These are phyloP conservation scores for Trichonephila inaurata DNA, from an alignment of 1,140 invertebrate species.

Conservation along the genomic window DNA sequence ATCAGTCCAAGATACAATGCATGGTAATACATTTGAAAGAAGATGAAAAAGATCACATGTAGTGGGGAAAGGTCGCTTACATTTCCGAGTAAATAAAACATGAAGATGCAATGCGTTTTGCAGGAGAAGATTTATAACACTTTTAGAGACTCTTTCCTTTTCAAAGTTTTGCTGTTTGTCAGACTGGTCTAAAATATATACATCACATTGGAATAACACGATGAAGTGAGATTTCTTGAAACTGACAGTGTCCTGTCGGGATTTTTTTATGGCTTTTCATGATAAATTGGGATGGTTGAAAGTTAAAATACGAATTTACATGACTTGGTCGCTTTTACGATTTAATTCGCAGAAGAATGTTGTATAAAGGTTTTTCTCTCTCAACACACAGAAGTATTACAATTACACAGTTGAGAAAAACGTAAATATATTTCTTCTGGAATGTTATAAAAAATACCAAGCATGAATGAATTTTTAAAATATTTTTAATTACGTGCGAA, in stretches of 20 bases:
- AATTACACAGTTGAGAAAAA: no score
- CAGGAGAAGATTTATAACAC: conserved; percentile 21
- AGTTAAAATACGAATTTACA: neutral
- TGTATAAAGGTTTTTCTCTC: neutral
- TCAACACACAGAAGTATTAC: no score
- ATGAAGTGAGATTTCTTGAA: neutral
- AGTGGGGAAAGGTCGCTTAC: conserved; percentile 30
- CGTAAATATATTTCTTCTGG: no score
- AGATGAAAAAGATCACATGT: neutral
- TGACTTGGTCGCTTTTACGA: neutral
- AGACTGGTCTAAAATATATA: neutral
- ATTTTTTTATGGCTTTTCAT: neutral
- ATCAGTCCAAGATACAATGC: neutral
- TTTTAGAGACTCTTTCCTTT: neutral
- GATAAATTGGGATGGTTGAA: neutral
- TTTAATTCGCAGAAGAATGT: neutral
- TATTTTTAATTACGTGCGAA: no score
- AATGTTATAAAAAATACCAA: no score
- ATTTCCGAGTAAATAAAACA: conserved; percentile 32
- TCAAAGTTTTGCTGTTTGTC: neutral
- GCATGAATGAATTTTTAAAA: no score
- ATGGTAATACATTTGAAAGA: neutral
- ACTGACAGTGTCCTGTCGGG: neutral
- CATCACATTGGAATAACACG: neutral
- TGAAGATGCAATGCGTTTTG: neutral